phyloP scores from a whole-genome alignment of 2,113 vertebrate species.

The Lasiurus cinereus region DNA sequence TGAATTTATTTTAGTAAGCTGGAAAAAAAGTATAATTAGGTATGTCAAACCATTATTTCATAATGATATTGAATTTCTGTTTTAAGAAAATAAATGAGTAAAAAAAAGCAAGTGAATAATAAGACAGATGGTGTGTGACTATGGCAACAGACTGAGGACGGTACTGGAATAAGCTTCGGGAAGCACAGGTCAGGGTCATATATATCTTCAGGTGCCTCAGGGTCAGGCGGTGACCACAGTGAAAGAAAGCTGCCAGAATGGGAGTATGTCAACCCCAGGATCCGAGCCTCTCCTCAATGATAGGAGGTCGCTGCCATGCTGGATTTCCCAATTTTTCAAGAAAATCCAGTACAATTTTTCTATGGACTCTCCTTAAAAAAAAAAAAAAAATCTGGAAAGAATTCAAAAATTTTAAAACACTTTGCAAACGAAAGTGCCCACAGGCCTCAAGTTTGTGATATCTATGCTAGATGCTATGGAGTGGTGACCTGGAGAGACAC shows the following conservation, averaged over 20 bases:
- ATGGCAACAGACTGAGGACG: background rate
- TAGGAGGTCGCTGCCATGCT: background rate
- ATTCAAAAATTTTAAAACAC: background rate
- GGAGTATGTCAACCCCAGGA: rapidly evolving
- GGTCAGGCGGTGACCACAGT: background rate
- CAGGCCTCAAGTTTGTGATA: background rate
- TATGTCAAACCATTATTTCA: constrained; percentile 33
- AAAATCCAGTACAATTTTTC: constrained; percentile 17
- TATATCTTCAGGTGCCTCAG: rapidly evolving
- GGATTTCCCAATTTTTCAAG: background rate
- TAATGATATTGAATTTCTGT: constrained; percentile 31
- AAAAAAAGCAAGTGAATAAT: background rate
- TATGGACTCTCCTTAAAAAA: background rate
- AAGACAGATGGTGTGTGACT: background rate
- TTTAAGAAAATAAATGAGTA: constrained; percentile 46
- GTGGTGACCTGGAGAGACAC: background rate
- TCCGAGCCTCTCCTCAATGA: background rate
- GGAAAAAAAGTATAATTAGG: constrained; percentile 36
- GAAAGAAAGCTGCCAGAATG: background rate
- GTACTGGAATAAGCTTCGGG: background rate
- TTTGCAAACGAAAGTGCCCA: background rate
- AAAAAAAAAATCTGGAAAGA: constrained; percentile 21
- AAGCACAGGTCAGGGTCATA: background rate
- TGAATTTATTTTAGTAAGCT: constrained; percentile 34
- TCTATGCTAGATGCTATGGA: background rate